Base-by-base conservation (phyloP, 2,797 vertebrate species). In the Rhadinocentrus ornatus region DNA sequence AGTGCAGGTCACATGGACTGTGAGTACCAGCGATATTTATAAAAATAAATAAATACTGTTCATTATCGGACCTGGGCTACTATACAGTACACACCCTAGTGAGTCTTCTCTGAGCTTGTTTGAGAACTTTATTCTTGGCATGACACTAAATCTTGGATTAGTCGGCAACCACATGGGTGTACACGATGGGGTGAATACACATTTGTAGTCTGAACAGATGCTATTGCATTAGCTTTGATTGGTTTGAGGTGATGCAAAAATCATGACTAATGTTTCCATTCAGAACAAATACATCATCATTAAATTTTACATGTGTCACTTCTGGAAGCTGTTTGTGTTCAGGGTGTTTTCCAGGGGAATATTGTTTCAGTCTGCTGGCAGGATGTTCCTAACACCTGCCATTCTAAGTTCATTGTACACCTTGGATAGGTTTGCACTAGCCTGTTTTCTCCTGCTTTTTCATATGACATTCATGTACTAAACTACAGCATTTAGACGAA, bases 1-100 rank as follows among this genome's bases (percentile, higher is more conserved):
- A 0, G 94, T 98, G 84, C 97, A 98, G 90, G 96, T 98, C 86
- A 97, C 96, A 0, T 99, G 97, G 97, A 96, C 94, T 55, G 97
- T 99, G 91, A 96, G 95, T 83, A 78, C 35, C 46, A 15, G 3
- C 6, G 59, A 16, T n/a, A 29, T 37, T 62, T 50, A 2, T 15
- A 37, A 61, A 6, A 18, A 29, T 62, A 41, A 64, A 27, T 20
- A 35, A 16, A 41, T 18, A 29, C 2, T 62, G 1, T 6, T 10
- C n/a, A 60, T 73, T 24, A 35, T 13, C 41, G 34, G 31, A 2
- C 20, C 34, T 62, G 62, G 52, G 53, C 1, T 12, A 3, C 29
- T 35, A 37, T 61, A 29, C 35, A 32, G 71, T 58, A 37, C 26
- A 31, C 66, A 58, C 37, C 29, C 57, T 32, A 37, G 52, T 53